Evolutionary conservation across 2,113 vertebrate genomes (phyloP).

Genomic region (Nyctibius bracteatus): DNA sequence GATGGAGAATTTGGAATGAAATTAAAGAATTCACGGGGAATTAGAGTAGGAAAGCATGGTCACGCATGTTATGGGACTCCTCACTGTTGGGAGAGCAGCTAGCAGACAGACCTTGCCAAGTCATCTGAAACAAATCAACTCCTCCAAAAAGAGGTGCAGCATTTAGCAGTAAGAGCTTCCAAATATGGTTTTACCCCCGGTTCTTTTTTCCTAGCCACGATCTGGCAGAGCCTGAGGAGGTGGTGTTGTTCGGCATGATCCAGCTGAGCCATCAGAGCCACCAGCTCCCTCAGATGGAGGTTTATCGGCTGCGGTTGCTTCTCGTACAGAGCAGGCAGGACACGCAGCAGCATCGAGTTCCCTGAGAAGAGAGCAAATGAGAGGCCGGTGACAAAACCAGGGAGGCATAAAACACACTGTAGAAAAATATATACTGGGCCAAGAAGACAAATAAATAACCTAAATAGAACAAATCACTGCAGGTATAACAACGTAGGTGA

Average conservation of each 20-base stretch:
- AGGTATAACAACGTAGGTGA: neutral
- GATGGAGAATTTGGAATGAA: neutral
- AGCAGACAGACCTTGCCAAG: neutral
- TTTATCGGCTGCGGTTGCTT: slow-evolving; percentile 77
- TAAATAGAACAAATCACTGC: neutral
- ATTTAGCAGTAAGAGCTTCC: neutral
- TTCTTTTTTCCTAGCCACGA: slow-evolving; percentile 80
- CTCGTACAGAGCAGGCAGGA: slow-evolving; percentile 88
- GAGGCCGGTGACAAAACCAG: neutral
- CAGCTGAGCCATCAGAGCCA: slow-evolving; percentile 78
- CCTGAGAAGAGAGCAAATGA: slow-evolving; percentile 67
- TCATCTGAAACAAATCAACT: neutral
- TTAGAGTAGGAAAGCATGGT: fast-evolving
- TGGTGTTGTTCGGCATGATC: slow-evolving; percentile 84
- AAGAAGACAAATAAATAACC: neutral
- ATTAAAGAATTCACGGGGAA: neutral
- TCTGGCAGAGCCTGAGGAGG: slow-evolving; percentile 84
- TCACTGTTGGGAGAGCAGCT: neutral
- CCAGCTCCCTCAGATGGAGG: slow-evolving; percentile 75
- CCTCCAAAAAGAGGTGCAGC: neutral
- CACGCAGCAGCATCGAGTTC: slow-evolving; percentile 86
- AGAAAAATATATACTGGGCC: neutral
- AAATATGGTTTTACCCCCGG: slow-evolving; percentile 69
- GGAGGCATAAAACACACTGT: neutral
- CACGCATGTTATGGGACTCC: neutral